Conservation (phyloP, 2,888 invertebrate species). For the Eulithis testata region DNA sequence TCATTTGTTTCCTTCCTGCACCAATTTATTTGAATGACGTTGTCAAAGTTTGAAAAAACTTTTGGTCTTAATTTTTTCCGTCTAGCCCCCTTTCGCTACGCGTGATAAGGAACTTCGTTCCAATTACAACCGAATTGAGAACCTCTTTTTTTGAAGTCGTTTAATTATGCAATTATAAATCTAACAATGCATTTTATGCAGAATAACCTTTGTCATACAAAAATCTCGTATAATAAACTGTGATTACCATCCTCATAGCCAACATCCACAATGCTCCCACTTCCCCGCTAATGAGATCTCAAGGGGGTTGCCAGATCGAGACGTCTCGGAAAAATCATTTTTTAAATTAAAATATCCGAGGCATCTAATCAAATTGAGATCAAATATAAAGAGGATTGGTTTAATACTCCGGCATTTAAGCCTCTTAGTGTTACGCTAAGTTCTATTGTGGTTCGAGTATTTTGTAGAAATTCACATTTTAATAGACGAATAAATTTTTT, state of each 20-base stretch:
- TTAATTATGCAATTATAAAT: no score
- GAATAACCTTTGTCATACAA: not conserved
- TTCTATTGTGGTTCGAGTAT: slow-evolving; percentile 8
- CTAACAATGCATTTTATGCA: not conserved
- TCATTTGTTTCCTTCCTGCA: no score
- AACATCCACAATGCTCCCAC: slow-evolving; percentile 30
- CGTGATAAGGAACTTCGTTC: no score
- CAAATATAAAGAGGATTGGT: slow-evolving; percentile 60
- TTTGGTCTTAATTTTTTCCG: no score
- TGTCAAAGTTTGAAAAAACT: no score
- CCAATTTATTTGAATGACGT: no score
- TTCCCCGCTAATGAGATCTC: slow-evolving; percentile 68
- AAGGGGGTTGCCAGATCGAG: slow-evolving; percentile 50
- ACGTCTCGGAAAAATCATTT: slow-evolving; percentile 55
- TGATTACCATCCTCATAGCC: slow-evolving; percentile 9
- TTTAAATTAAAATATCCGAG: slow-evolving; percentile 67
- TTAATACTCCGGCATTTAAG: slow-evolving; percentile 46
- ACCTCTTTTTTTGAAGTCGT: no score
- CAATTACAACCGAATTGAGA: no score
- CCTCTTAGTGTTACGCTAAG: slow-evolving; percentile 24
- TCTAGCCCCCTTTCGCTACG: no score
- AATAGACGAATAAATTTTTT: not conserved
- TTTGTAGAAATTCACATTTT: not conserved
- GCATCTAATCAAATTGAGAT: slow-evolving; percentile 70
- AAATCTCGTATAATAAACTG: not conserved